Conservation (phyloP, 2,888 invertebrate species). For the Drosophila monieri region DNA sequence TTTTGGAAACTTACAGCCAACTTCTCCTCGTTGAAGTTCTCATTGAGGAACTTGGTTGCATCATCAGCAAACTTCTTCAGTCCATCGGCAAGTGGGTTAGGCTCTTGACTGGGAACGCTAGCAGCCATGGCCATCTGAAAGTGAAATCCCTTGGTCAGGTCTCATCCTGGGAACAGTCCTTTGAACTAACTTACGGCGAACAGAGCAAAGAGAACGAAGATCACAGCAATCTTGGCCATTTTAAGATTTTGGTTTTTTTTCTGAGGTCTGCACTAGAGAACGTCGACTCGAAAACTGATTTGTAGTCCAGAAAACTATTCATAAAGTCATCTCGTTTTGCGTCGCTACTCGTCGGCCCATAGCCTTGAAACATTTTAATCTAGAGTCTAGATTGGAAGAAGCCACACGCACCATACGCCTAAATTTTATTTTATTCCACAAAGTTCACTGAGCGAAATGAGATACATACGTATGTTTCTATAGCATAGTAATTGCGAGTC, state of each 20-base stretch:
- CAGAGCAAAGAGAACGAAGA: background rate
- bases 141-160: background rate
- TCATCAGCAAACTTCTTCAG: background rate
- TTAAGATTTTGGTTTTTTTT: background rate
- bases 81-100: background rate
- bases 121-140: background rate
- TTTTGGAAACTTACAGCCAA: background rate
- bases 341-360: background rate
- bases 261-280: background rate
- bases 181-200: background rate
- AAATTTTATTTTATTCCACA: no score
- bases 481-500: no score
- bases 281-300: background rate
- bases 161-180: background rate
- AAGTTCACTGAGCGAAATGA: no score
- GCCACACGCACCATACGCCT: no score
- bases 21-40: background rate
- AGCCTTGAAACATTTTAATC: no score
- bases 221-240: constrained; percentile 1
- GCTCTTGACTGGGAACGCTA: background rate
- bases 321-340: background rate
- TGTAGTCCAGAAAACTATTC: background rate
- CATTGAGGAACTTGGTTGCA: background rate
- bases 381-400: no score
- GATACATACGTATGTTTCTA: no score